These are phyloP conservation scores for Cynopterus brachyotis DNA, from an alignment of 2,113 vertebrate genomes.

Conservation along the genomic window DNA sequence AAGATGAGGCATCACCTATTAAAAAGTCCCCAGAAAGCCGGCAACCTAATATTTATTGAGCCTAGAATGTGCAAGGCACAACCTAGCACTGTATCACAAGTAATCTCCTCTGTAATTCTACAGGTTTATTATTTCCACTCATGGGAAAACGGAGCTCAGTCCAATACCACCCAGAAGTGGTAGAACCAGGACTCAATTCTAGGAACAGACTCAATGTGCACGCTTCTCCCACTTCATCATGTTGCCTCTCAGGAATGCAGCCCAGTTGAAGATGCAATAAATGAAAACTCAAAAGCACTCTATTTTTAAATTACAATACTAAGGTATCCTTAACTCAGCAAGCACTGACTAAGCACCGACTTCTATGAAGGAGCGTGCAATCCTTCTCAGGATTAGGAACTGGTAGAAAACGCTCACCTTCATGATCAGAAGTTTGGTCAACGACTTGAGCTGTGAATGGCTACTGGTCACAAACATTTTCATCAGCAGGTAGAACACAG, in stretches of 20 bases:
- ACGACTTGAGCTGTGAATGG: constrained; percentile 86
- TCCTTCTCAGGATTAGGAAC: fast-evolving
- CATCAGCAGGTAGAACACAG: constrained; percentile 93
- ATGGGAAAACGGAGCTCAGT: background rate
- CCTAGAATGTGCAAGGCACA: fast-evolving
- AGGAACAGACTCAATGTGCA: background rate
- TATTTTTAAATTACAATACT: background rate
- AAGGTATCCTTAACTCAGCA: background rate
- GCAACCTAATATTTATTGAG: fast-evolving
- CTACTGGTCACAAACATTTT: constrained; percentile 94
- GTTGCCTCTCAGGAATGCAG: background rate
- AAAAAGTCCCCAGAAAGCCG: fast-evolving
- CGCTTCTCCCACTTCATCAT: too few relatives aligned
- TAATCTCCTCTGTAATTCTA: background rate
- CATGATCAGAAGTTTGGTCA: constrained; percentile 89
- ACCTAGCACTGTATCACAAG: background rate
- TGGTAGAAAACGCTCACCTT: constrained; percentile 85
- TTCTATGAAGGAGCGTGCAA: background rate
- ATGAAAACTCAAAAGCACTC: background rate
- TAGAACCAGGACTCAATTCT: background rate
- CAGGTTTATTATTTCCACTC: fast-evolving
- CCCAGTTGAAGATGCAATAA: background rate
- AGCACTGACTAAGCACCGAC: background rate
- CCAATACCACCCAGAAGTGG: background rate
- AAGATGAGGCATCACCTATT: background rate